Evolutionary conservation across 2,888 invertebrate genomes (phyloP).

Genomic region (Spilosoma lubricipeda): DNA sequence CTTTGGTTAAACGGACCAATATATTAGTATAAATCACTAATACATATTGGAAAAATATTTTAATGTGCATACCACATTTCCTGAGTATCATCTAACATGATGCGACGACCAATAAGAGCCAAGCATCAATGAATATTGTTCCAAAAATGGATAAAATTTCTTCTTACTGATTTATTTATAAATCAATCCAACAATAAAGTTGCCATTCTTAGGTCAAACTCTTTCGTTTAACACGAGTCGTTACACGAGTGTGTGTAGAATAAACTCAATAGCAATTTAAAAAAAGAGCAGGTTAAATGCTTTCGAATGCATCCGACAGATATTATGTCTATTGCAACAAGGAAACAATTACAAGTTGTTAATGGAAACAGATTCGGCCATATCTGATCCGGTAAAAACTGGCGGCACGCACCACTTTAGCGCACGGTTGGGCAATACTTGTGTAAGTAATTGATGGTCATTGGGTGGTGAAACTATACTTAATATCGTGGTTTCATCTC

Average conservation of each 20-base stretch:
- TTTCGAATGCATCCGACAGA: slow-evolving; percentile 16
- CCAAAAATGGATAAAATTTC: too few relatives aligned
- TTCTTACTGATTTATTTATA: too few relatives aligned
- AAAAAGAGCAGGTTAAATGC: background rate
- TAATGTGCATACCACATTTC: too few relatives aligned
- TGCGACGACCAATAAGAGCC: too few relatives aligned
- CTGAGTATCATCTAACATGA: too few relatives aligned
- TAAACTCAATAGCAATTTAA: background rate
- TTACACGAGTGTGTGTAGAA: too few relatives aligned
- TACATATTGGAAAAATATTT: too few relatives aligned
- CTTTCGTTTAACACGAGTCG: background rate
- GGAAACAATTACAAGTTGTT: slow-evolving; percentile 50
- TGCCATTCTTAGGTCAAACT: background rate
- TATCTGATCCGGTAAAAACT: slow-evolving; percentile 51
- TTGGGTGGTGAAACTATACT: slow-evolving; percentile 64
- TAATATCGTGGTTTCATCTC: slow-evolving; percentile 58
- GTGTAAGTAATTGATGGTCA: slow-evolving; percentile 70
- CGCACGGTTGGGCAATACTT: slow-evolving; percentile 65
- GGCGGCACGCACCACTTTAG: slow-evolving; percentile 59
- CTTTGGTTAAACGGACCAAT: too few relatives aligned
- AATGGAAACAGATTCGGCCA: slow-evolving; percentile 52
- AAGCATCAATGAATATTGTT: too few relatives aligned
- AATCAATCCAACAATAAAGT: too few relatives aligned
- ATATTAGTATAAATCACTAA: too few relatives aligned
- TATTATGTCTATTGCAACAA: slow-evolving; percentile 41